These are phyloP conservation scores for Chironomus riparius DNA, from an alignment of 2,888 invertebrate species.

Conservation along the genomic window DNA sequence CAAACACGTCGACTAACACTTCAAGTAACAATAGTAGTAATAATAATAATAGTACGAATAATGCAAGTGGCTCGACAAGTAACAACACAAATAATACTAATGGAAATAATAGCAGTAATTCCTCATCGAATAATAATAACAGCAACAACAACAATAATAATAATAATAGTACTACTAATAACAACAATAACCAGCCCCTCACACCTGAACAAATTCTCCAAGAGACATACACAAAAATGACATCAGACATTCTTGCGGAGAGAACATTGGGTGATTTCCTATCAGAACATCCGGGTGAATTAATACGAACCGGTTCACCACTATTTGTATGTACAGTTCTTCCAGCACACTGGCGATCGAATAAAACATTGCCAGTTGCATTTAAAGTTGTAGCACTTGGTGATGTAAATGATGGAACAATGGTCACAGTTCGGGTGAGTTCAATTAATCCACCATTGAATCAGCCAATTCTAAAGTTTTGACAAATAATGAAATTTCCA, in stretches of 20 bases:
- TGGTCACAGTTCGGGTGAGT: slow-evolving; percentile 70
- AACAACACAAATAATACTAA: slow-evolving; percentile 27
- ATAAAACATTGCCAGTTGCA: slow-evolving; percentile 94
- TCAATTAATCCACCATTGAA: neutral
- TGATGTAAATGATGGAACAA: slow-evolving; percentile 90
- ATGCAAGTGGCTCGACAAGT: slow-evolving; percentile 28
- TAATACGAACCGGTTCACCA: slow-evolving; percentile 86
- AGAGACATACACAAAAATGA: slow-evolving; percentile 81
- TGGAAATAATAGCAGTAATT: slow-evolving; percentile 21
- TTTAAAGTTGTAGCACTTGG: slow-evolving; percentile 94
- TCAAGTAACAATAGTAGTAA: slow-evolving; percentile 30
- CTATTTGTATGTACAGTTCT: slow-evolving; percentile 91
- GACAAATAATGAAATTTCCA: neutral
- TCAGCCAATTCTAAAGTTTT: neutral
- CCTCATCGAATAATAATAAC: slow-evolving; percentile 34
- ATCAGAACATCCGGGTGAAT: slow-evolving; percentile 84
- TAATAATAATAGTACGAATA: slow-evolving; percentile 15
- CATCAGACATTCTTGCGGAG: slow-evolving; percentile 82
- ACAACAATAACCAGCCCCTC: slow-evolving; percentile 59
- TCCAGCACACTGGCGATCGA: slow-evolving; percentile 95
- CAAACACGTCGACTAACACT: slow-evolving; percentile 28
- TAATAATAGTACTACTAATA: slow-evolving; percentile 36
- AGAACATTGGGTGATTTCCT: slow-evolving; percentile 77
- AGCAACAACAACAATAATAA: slow-evolving; percentile 36
- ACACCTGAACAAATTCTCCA: slow-evolving; percentile 60